Evolutionary conservation across 2,888 invertebrate genomes (phyloP).

Genomic region (Mesoligia furuncula): DNA sequence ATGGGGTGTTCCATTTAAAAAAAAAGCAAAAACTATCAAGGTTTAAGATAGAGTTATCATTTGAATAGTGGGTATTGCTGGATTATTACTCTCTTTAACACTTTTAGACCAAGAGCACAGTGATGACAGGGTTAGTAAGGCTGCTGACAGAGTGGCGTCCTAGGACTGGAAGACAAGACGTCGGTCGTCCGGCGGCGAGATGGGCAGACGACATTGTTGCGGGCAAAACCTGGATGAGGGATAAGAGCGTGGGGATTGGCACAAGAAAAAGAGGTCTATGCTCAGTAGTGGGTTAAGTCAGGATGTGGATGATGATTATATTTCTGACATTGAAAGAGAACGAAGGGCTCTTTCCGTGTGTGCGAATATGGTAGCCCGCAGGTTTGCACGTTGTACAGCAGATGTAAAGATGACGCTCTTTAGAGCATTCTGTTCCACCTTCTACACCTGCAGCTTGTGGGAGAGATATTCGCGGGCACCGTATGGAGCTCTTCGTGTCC

Average conservation of each 20-base stretch:
- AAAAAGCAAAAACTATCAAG: neutral
- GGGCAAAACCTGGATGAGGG: neutral
- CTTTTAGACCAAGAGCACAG: neutral
- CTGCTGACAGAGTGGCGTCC: neutral
- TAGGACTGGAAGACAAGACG: neutral
- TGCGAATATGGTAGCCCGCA: too few species aligned
- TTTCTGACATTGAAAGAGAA: too few species aligned
- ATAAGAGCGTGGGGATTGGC: neutral
- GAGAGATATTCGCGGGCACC: too few species aligned
- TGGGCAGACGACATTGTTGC: too few species aligned
- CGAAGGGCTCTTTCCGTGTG: too few species aligned
- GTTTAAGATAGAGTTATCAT: neutral
- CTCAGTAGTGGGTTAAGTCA: neutral
- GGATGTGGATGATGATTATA: neutral
- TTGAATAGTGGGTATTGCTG: neutral
- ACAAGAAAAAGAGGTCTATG: too few species aligned
- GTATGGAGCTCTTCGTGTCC: too few species aligned
- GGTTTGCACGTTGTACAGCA: too few species aligned
- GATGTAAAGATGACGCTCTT: too few species aligned
- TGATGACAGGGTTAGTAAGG: neutral
- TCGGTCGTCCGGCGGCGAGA: too few species aligned
- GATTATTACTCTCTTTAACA: neutral
- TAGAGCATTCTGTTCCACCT: too few species aligned
- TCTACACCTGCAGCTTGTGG: too few species aligned
- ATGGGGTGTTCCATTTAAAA: neutral